Evolutionary conservation across 2,797 vertebrate genomes (phyloP).

Genomic region (Numenius phaeopus): DNA sequence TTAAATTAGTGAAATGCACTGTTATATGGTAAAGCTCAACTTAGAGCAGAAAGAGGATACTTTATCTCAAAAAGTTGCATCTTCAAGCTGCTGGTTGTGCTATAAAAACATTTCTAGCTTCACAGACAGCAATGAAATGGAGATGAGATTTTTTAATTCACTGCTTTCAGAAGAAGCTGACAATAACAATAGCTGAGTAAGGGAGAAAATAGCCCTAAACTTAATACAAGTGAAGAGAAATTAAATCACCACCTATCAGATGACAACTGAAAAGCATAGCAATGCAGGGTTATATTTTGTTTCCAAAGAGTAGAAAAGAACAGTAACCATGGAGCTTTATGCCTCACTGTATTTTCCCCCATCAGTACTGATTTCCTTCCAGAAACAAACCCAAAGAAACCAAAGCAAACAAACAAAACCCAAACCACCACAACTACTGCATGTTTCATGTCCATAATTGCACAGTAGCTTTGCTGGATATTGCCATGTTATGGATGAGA

Average conservation of each 20-base stretch:
- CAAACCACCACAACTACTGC: neutral
- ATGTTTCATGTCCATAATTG: neutral
- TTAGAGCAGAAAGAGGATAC: neutral
- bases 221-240: neutral
- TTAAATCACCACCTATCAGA: neutral
- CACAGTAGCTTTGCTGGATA: neutral
- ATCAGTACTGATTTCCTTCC: neutral
- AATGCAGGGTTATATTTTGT: neutral
- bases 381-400: neutral
- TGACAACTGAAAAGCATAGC: neutral
- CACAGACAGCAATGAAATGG: neutral
- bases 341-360: neutral
- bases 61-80: neutral
- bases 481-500: neutral
- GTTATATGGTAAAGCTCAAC: neutral
- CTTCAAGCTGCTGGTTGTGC: neutral
- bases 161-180: neutral
- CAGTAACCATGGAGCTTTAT: neutral
- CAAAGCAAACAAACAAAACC: neutral
- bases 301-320: neutral
- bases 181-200: neutral
- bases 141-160: slow-evolving; percentile 5
- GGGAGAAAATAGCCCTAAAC: neutral
- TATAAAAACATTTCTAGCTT: neutral
- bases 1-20: neutral